A percentile compares a stretch with the other conserved stretches of the same genome.
These are phyloP conservation scores for Rhinoptilus africanus DNA, from an alignment of 2,113 vertebrate genomes.

Conservation along the genomic window DNA sequence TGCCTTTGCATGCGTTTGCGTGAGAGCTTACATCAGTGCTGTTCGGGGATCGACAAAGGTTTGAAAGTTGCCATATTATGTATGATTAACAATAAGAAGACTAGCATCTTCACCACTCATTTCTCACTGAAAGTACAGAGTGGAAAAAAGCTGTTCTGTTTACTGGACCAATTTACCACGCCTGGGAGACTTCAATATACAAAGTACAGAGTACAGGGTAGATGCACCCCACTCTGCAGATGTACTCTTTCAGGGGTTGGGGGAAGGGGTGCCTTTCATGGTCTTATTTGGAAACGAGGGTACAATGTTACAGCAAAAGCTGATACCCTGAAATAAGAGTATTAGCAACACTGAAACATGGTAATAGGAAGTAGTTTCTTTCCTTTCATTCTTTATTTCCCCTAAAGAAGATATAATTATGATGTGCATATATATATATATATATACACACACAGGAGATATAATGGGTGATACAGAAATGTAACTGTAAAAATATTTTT, in stretches of 20 bases:
- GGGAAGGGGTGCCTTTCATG: neutral
- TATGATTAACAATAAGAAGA: neutral
- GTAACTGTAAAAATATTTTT: neutral
- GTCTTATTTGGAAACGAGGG: neutral
- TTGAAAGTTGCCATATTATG: neutral
- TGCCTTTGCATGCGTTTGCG: neutral
- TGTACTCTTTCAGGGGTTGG: too few species aligned
- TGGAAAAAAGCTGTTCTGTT: neutral
- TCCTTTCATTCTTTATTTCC: neutral
- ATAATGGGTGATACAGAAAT: neutral
- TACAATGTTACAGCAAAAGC: neutral
- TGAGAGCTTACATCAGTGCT: neutral
- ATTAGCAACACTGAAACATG: neutral
- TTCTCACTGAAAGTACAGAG: neutral
- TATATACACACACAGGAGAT: neutral
- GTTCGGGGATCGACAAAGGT: neutral
- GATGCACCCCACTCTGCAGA: neutral
- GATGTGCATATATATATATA: neutral
- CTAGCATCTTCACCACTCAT: neutral
- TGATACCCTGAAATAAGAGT: neutral
- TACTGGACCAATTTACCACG: neutral
- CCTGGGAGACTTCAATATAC: neutral
- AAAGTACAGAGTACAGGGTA: neutral
- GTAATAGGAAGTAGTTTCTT: neutral
- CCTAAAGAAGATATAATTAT: neutral